Evolutionary conservation across 2,113 vertebrate species (phyloP), one percentile per base, ranked within the genome.

Genomic region (Silurus glanis): DNA sequence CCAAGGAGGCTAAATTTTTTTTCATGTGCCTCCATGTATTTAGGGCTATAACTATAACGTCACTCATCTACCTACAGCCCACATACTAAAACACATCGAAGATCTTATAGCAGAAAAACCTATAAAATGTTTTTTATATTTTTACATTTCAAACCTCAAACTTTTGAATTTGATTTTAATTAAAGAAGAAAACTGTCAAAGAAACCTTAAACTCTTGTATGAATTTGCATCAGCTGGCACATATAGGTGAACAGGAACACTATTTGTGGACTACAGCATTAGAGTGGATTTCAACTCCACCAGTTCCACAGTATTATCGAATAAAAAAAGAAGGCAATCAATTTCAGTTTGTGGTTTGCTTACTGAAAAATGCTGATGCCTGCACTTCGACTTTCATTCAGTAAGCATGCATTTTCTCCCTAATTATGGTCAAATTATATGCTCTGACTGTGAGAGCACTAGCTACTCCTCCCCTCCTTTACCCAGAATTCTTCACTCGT

Each of bases 351-450:
- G 86, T 49, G 66, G 86, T 83, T 71, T 55, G 19, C 82, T 84
- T 37, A 67, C 84, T 76, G 82, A 90, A 92, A 92, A 89, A 88
- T 91, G 90, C 90, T 92, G 90, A 91, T 83, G 88, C 81, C 87
- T 86, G 88, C 84, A 89, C 75, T 89, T 91, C 74, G 80, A 78
- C 84, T 88, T 85, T 88, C 84, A 90, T 90, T 88, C 87, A 88
- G 91, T 87, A 89, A 92, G 91, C 85, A 85, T 88, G 86, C 87
- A 89, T 89, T 90, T 91, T 89, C 91, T 84, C 88, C 90, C 89
- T 90, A 91, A 92, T 92, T 92, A 92, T 89, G 89, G 88, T 89
- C 85, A 91, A 92, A 92, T 92, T 92, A 91, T 84, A 91, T 90
- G 88, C 89, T 89, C 85, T 71, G 67, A 62, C 87, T 89, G 85